phyloP scores from a whole-genome alignment of 2,113 vertebrate genomes.

The Amphiprion percula region DNA sequence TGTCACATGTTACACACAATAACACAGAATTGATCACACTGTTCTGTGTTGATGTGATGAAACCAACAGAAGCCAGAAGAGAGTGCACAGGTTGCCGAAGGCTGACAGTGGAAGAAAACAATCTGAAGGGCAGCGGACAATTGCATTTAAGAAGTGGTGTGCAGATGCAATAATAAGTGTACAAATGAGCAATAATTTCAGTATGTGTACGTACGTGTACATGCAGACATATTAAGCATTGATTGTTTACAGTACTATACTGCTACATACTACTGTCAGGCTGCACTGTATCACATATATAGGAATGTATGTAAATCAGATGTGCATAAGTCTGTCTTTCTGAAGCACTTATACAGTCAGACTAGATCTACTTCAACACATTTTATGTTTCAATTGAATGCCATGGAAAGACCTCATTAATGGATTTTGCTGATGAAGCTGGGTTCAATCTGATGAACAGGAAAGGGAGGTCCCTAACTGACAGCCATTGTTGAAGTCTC shows the following conservation, averaged over 20 bases:
- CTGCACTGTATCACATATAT: background rate
- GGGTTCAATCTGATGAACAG: constrained; percentile 2
- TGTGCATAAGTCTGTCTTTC: background rate
- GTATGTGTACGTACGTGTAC: background rate
- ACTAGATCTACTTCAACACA: background rate
- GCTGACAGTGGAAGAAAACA: no score
- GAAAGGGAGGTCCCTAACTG: background rate
- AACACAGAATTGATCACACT: no score
- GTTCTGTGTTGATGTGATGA: no score
- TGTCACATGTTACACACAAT: no score
- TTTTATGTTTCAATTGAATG: background rate
- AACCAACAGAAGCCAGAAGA: no score
- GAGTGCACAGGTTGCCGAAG: no score
- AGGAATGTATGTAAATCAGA: constrained; percentile 3
- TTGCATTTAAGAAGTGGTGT: no score
- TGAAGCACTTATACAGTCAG: background rate
- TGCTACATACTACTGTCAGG: background rate
- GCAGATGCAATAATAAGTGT: background rate
- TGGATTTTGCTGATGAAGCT: background rate
- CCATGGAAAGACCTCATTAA: constrained; percentile 7
- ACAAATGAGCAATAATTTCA: background rate
- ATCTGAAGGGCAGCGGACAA: no score
- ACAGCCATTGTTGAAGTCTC: no score
- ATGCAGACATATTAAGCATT: background rate
- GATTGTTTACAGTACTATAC: background rate